Base-by-base conservation (phyloP, 2,888 invertebrate species). In the Coremacera marginata region DNA sequence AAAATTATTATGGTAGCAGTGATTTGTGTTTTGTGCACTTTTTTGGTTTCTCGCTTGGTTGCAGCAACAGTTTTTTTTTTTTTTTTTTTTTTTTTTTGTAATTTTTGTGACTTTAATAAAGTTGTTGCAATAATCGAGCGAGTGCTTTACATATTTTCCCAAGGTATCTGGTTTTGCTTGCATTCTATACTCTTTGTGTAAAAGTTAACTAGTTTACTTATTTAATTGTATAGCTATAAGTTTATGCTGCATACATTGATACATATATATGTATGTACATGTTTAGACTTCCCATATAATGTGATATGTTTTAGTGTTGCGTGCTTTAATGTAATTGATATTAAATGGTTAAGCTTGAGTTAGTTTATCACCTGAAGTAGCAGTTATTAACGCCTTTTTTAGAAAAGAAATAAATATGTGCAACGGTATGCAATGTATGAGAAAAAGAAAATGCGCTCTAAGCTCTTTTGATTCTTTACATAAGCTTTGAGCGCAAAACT, bases 251-350 rank as follows among this genome's bases (percentile, higher is more conserved):
- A 44, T 11, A 44, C 44, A 44, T 44, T 11, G 14, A 44, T 7
- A 37, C 8, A 5, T 4, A 16, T 1, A 55, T 16, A 55, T 16
- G n/a, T 16, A 16, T 16, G 9, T 55, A 1, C 22, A 55, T 19
- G 55, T 19, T 55, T 8, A 8, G 22, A 68, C 68, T 68, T 68
- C 51, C 68, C 49, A 51, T 68, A 51, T 51, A 68, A 51, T 51
- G 51, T 68, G 51, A 34, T 57, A 37, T 22, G 44, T 34, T 71
- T 72, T 25, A 60, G 31, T 60, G 37, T 8, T 72, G 72, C 44
- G 31, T 62, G 63, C 16, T 62, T 16, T 49, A 62, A 49, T 62
- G 72, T 44, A 73, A 73, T 73, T 60, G 72, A 73, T 73, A 73
- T 44, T 37, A 16, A 11, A 44, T 60, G 9, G 57, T 72, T 60